A percentile compares a stretch with the other conserved stretches of the same genome.
Conservation (phyloP, 2,113 vertebrate species). For the Ceyx melanurus region DNA sequence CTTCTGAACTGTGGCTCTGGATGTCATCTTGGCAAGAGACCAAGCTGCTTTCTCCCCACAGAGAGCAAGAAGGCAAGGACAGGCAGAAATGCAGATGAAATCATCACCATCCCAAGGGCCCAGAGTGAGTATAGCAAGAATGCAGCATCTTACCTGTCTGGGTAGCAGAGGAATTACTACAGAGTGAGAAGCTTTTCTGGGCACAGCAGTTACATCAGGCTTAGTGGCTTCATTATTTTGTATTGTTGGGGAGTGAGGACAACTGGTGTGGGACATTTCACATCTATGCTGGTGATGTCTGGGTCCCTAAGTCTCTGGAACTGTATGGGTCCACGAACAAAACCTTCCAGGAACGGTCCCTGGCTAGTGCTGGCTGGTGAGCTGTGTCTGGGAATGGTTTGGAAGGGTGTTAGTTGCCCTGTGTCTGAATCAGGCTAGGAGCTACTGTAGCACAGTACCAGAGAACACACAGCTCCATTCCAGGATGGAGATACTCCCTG, state of each 20-base stretch:
- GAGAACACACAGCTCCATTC: background rate
- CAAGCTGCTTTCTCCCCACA: background rate
- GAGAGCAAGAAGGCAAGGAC: background rate
- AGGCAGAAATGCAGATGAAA: background rate
- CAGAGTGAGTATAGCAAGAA: background rate
- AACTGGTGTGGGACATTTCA: background rate
- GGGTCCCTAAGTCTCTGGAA: background rate
- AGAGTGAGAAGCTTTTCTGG: background rate
- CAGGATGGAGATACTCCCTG: background rate
- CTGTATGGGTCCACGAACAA: rapidly evolving
- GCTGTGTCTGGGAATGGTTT: background rate
- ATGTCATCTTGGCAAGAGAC: background rate
- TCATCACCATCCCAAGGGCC: background rate
- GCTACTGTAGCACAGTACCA: too few relatives aligned
- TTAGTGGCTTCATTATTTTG: background rate
- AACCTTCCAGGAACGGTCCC: background rate
- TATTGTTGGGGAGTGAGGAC: background rate
- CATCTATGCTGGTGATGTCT: background rate
- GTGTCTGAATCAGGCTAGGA: background rate
- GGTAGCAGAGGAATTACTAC: background rate
- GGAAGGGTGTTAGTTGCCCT: background rate
- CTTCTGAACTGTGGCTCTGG: background rate
- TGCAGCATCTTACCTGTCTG: background rate
- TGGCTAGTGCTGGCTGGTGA: background rate
- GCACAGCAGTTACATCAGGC: background rate